phyloP scores from a whole-genome alignment of 2,888 invertebrate genomes.

The Penaeus monodon region DNA sequence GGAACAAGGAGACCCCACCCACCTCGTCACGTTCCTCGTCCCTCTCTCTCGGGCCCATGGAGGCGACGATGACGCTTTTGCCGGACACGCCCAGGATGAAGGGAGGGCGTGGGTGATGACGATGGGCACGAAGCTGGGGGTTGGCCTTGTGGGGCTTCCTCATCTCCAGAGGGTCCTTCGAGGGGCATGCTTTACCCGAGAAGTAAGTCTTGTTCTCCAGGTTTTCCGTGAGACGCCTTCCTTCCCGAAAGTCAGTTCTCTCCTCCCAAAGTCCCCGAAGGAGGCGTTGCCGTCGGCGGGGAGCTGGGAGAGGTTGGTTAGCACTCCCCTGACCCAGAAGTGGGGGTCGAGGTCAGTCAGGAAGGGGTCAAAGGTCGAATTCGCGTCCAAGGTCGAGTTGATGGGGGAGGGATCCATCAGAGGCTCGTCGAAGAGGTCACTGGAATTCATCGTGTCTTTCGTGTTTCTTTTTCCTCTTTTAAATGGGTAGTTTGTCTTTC shows the following conservation, averaged over 20 bases:
- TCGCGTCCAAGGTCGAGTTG: not conserved
- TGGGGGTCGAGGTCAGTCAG: not conserved
- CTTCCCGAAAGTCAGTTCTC: conserved; percentile 2
- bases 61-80: conserved; percentile 71
- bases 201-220: conserved; percentile 23
- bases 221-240: conserved; percentile 1
- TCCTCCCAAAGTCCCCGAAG: not conserved
- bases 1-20: not conserved
- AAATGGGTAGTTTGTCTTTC: too few species aligned
- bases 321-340: not conserved
- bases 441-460: not conserved
- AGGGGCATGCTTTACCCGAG: conserved; percentile 58
- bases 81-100: conserved; percentile 71
- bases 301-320: conserved; percentile 14
- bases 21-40: conserved; percentile 68
- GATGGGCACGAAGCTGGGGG: conserved; percentile 68
- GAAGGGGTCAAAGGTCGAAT: not conserved
- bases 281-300: not conserved
- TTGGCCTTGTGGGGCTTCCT: conserved; percentile 67
- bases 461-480: too few species aligned
- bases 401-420: not conserved
- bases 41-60: conserved; percentile 69
- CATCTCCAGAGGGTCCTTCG: conserved; percentile 68
- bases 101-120: conserved; percentile 68
- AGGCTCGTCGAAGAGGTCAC: not conserved